Evolutionary conservation across 2,888 invertebrate genomes (phyloP).

Genomic region (Chydorus sphaericus): DNA sequence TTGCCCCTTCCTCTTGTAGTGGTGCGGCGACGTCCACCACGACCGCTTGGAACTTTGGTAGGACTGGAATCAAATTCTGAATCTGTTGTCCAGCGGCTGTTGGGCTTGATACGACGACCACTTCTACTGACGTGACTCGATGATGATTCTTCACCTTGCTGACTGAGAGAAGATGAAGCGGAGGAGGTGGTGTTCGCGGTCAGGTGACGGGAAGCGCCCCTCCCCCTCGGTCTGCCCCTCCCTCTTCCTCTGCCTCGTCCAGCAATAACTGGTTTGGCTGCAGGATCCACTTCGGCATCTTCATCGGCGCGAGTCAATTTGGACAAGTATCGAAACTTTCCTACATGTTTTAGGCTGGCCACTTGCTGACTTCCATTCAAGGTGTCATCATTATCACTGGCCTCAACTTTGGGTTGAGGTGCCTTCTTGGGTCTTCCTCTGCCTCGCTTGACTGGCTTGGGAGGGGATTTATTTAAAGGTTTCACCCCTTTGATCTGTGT

Average conservation of each 20-base stretch:
- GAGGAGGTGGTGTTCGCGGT: too few relatives aligned
- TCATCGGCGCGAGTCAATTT: neutral
- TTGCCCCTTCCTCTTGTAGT: too few relatives aligned
- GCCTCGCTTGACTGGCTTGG: neutral
- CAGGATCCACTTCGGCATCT: neutral
- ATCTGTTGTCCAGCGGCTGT: conserved; percentile 5
- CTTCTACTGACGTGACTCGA: conserved; percentile 8
- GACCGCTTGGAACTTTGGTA: neutral
- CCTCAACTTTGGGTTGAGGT: neutral
- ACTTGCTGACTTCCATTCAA: neutral
- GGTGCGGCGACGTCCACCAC: neutral
- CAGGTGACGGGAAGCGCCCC: neutral
- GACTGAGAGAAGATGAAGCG: neutral
- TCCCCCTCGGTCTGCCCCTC: conserved; percentile 33
- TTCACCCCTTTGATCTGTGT: neutral
- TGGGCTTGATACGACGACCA: conserved; percentile 8
- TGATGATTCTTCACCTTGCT: neutral
- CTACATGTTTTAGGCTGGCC: conserved; percentile 5
- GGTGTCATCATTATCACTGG: conserved; percentile 6
- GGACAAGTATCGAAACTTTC: conserved; percentile 8
- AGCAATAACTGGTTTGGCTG: conserved; percentile 5
- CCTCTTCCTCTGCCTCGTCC: conserved; percentile 29
- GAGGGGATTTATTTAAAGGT: neutral
- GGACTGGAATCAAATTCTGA: neutral
- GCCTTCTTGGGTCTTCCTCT: neutral